Evolutionary conservation across 2,113 vertebrate species (phyloP), one percentile per base, ranked within the genome.

Genomic region (Anguilla japonica): DNA sequence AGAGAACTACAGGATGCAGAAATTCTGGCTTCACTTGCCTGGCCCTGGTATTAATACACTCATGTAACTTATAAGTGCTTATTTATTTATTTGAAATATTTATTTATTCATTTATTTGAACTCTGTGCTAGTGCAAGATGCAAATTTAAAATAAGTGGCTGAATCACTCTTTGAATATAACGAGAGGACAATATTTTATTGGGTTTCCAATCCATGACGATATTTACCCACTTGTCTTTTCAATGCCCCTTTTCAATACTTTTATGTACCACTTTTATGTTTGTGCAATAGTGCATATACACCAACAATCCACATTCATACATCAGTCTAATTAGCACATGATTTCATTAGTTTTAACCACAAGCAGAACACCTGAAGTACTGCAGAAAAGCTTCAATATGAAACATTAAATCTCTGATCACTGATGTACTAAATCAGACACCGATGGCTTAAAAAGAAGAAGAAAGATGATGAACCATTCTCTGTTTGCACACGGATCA

Each of bases 301-400:
- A 63, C 60, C 20, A 22, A 63, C 60, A 63, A 63, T 63, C 60
- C 60, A 34, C 11, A 75, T 75, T 75, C 67, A 75, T 34, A 75
- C n/a, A 75, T 75, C 67, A 75, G 1, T 26, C 5, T 75, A 75
- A 75, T 29, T 29, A 75, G n/a, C 67, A 75, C n/a, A 75, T 20
- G 0, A 13, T 75, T 75, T 75, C 26, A 11, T 75, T 34, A 29
- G 20, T 29, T 84, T 83, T 79, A 84, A 82, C 88, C 86, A 92
- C 89, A 91, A 94, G 93, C 93, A 93, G 92, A 96, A 95, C 91
- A 92, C 92, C 92, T 94, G 94, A 89, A 92, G 82, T 93, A 90
- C 84, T 93, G 95, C 95, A 95, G 34, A 95, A 96, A 94, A 96
- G 97, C 97, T 97, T 97, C 97, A 97, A 97, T 97, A 96, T 97